Conservation (phyloP, 1,140 invertebrate species). For the Papilio dardanus region DNA sequence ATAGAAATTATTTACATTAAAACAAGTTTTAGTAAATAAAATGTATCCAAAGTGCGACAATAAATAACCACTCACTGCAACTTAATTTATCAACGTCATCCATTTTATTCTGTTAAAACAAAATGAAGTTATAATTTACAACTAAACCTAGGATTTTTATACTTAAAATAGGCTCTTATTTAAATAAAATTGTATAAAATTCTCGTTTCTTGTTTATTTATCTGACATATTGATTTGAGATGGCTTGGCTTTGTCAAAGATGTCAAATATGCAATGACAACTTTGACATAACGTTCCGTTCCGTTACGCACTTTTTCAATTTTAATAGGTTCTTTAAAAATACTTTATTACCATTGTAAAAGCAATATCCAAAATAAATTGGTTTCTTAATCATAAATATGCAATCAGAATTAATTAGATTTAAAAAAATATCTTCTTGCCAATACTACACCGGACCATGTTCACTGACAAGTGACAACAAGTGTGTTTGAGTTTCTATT, state of each 20-base stretch:
- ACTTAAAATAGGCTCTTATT: neutral
- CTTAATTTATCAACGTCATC: conserved; percentile 73
- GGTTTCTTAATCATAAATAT: too few species aligned
- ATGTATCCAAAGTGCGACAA: neutral
- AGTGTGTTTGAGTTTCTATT: too few species aligned
- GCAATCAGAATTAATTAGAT: too few species aligned
- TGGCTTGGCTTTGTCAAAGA: neutral
- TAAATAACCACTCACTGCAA: conserved; percentile 66
- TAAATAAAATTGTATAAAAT: neutral
- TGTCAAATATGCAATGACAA: neutral
- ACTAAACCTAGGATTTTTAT: neutral
- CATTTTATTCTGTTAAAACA: conserved; percentile 47
- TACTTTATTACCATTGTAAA: too few species aligned
- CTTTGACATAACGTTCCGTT: too few species aligned
- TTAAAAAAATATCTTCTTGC: too few species aligned
- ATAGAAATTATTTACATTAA: conserved; percentile 27
- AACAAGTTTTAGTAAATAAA: neutral
- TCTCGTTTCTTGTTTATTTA: neutral
- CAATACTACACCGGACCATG: too few species aligned
- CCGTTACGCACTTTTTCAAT: neutral
- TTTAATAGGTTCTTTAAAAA: too few species aligned
- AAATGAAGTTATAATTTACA: neutral
- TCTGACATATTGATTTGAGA: neutral
- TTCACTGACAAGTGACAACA: too few species aligned
- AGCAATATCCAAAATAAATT: too few species aligned